These are phyloP conservation scores for Pinctada fucata DNA, from an alignment of 2,888 invertebrate genomes.

Conservation along the genomic window DNA sequence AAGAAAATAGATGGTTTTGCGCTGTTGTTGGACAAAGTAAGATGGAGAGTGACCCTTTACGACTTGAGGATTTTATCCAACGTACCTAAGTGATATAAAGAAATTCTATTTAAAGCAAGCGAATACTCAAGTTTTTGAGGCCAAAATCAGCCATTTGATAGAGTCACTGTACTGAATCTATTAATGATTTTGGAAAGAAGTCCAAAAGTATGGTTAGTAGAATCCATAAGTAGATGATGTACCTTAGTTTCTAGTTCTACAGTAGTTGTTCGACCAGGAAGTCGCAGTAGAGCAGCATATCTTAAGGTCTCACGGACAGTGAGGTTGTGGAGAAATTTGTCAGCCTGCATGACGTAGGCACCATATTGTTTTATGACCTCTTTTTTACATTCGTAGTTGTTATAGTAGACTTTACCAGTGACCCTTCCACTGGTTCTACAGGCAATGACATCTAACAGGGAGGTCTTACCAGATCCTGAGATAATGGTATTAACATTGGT, in stretches of 20 bases:
- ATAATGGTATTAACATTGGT: neutral
- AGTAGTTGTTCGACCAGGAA: conserved; percentile 61
- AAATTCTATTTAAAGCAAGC: no score
- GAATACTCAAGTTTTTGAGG: no score
- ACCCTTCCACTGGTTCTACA: conserved; percentile 78
- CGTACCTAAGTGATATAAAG: no score
- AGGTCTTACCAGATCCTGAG: conserved; percentile 93
- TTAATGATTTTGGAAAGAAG: no score
- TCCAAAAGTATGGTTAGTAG: no score
- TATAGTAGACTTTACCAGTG: conserved; percentile 60
- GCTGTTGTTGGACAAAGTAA: no score
- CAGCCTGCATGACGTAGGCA: conserved; percentile 91
- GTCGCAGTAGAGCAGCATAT: conserved; percentile 71
- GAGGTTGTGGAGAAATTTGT: conserved; percentile 88
- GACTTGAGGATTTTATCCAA: no score
- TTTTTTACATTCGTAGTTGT: conserved; percentile 55
- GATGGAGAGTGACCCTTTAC: no score
- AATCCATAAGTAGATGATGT: no score
- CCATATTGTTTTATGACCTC: conserved; percentile 90
- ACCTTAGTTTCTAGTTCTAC: conserved; percentile 57
- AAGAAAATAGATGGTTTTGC: no score
- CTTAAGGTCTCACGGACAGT: conserved; percentile 86
- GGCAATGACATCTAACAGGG: conserved; percentile 92
- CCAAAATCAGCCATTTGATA: no score
- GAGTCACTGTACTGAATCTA: no score